A percentile compares a stretch with the other conserved stretches of the same genome.
phyloP scores from a whole-genome alignment of 92 coral and sea anemone species.

The Heteractis magnifica region DNA sequence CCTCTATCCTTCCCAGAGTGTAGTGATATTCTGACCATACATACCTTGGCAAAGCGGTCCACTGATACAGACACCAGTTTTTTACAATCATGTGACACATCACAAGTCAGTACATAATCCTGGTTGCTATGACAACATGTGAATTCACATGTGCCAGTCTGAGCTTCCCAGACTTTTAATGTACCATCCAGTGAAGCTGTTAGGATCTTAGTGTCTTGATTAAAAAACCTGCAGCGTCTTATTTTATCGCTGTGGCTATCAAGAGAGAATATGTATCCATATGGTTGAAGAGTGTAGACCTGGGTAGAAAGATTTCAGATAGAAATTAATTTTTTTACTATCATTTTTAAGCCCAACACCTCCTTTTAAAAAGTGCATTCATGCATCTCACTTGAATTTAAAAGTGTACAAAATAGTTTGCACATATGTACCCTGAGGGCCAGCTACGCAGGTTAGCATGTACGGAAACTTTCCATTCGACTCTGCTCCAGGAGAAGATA shows the following conservation, averaged over 20 bases:
- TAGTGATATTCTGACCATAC: too few species aligned
- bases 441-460: too few species aligned
- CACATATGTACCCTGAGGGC: too few species aligned
- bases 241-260: constrained; percentile 73
- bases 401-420: too few species aligned
- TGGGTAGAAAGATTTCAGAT: constrained; percentile 4
- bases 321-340: neutral
- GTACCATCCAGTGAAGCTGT: constrained; percentile 88
- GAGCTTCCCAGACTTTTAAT: constrained; percentile 85
- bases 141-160: constrained; percentile 59
- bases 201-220: constrained; percentile 51
- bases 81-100: constrained; percentile 77
- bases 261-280: constrained; percentile 41
- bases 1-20: too few species aligned
- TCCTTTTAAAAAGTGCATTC: too few species aligned
- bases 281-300: constrained; percentile 36
- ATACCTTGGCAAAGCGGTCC: constrained; percentile 82
- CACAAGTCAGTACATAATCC: constrained; percentile 78
- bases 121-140: constrained; percentile 78
- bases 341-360: too few species aligned
- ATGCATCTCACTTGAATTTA: too few species aligned
- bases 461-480: too few species aligned
- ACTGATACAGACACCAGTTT: constrained; percentile 83
- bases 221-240: constrained; percentile 70
- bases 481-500: too few species aligned